These are phyloP conservation scores for Melanotaenia nigrans DNA, from an alignment of 2,797 vertebrate species.

Conservation along the genomic window DNA sequence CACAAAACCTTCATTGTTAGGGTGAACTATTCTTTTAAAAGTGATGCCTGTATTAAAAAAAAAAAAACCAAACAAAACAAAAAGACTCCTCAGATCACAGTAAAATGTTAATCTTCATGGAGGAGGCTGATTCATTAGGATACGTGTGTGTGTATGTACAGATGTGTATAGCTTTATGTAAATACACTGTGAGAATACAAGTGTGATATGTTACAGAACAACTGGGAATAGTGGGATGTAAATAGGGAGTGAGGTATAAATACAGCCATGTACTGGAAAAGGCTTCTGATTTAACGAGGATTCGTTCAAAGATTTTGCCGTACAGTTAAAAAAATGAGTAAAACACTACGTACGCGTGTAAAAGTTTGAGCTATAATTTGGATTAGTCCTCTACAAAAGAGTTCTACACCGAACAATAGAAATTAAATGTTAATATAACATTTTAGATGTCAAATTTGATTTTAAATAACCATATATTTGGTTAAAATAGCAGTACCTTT, in stretches of 20 bases:
- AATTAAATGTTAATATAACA: constrained; percentile 84
- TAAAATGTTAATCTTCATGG: not conserved
- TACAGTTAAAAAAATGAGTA: constrained; percentile 17
- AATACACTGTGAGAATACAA: constrained; percentile 51
- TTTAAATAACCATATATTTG: constrained; percentile 66
- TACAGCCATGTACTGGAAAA: constrained; percentile 48
- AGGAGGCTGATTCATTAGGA: not conserved
- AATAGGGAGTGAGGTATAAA: constrained; percentile 63
- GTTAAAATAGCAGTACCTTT: constrained; percentile 66
- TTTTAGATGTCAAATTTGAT: constrained; percentile 69
- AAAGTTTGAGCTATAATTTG: constrained; percentile 55
- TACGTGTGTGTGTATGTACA: not conserved
- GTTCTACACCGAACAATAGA: constrained; percentile 61
- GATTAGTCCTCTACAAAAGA: constrained; percentile 64
- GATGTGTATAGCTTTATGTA: constrained; percentile 12
- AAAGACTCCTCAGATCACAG: constrained; percentile 29
- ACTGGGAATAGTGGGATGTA: constrained; percentile 29
- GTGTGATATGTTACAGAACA: constrained; percentile 46
- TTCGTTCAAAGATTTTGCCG: constrained; percentile 40
- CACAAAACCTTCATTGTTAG: constrained; percentile 37
- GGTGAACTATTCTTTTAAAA: constrained; percentile 55
- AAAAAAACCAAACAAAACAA: not conserved
- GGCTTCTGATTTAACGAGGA: constrained; percentile 57
- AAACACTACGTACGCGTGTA: constrained; percentile 13
- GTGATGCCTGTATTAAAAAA: constrained; percentile 31